A percentile compares a stretch with the other conserved stretches of the same genome.
Evolutionary conservation across 2,797 vertebrate species (phyloP).

Genomic region (Melanotaenia parkinsoni): DNA sequence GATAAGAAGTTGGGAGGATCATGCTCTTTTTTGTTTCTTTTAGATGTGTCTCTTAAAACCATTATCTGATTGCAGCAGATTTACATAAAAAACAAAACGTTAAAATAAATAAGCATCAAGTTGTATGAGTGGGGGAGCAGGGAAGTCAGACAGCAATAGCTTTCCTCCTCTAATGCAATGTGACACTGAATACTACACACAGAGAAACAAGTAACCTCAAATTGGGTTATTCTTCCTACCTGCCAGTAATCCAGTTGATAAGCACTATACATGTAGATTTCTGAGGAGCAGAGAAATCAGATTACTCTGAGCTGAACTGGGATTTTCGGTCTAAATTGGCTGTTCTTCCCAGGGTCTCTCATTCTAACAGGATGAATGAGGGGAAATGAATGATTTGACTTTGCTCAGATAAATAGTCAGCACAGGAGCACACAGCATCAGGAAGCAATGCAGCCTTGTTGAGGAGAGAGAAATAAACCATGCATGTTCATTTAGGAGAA

Average conservation of each 20-base stretch:
- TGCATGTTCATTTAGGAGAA: slow-evolving; percentile 25
- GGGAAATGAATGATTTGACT: slow-evolving; percentile 81
- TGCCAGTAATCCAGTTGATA: slow-evolving; percentile 88
- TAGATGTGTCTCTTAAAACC: slow-evolving; percentile 45
- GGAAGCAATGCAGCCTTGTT: slow-evolving; percentile 36
- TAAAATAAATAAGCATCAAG: slow-evolving; percentile 45
- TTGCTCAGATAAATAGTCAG: slow-evolving; percentile 75
- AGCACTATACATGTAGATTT: slow-evolving; percentile 89
- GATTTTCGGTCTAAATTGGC: slow-evolving; percentile 82
- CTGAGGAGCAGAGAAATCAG: slow-evolving; percentile 83
- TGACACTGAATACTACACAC: slow-evolving; percentile 86
- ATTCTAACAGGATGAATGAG: slow-evolving; percentile 80
- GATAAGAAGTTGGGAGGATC: slow-evolving; percentile 3
- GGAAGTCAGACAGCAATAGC: slow-evolving; percentile 76
- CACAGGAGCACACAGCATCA: slow-evolving; percentile 41
- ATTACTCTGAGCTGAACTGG: slow-evolving; percentile 83
- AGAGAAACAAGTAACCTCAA: slow-evolving; percentile 85
- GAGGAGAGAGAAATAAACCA: slow-evolving; percentile 12
- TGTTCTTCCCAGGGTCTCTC: slow-evolving; percentile 79
- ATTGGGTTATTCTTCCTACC: slow-evolving; percentile 87
- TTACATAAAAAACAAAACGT: slow-evolving; percentile 47
- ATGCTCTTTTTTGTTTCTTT: slow-evolving; percentile 4
- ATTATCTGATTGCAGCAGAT: slow-evolving; percentile 66
- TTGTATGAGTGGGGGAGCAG: slow-evolving; percentile 50
- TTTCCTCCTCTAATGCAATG: slow-evolving; percentile 75